Percentiles rank a stretch among this genome's conserved stretches.
Evolutionary conservation across 2,113 vertebrate genomes (phyloP).

Genomic region (Cavia porcellus): DNA sequence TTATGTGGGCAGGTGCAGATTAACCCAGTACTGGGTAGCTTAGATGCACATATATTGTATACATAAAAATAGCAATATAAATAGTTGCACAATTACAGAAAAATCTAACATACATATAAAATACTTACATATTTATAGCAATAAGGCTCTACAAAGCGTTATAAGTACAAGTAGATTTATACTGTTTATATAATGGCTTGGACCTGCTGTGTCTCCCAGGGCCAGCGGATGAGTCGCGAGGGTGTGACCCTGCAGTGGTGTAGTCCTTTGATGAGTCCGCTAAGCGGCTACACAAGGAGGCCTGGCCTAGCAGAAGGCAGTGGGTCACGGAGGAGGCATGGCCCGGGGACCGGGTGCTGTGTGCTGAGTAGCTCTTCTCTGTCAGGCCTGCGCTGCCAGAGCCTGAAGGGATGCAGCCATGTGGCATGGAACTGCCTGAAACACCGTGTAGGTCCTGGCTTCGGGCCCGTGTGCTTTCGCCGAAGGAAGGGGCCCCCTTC

Average conservation of each 20-base stretch:
- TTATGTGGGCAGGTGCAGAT: accelerated
- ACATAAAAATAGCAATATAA: not conserved
- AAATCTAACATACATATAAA: not conserved
- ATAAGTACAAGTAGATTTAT: not conserved
- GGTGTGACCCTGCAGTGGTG: not conserved
- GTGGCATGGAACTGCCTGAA: accelerated
- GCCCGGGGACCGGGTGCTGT: not conserved
- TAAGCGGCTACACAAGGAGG: not conserved
- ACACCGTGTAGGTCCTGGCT: not conserved
- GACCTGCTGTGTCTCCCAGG: not conserved
- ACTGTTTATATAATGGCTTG: not conserved
- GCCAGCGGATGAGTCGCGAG: not conserved
- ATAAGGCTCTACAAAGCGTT: not conserved
- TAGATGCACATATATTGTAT: not conserved
- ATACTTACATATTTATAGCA: not conserved
- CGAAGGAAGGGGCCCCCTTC: not conserved
- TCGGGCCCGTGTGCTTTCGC: not conserved
- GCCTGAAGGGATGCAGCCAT: not conserved
- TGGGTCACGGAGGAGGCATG: not conserved
- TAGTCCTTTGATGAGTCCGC: not conserved
- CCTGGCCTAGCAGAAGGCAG: not conserved
- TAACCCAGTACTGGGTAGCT: not conserved
- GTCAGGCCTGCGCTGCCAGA: not conserved
- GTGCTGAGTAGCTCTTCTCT: not conserved
- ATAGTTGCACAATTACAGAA: not conserved